phyloP scores from a whole-genome alignment of 2,888 invertebrate genomes.

The Autographa gamma region DNA sequence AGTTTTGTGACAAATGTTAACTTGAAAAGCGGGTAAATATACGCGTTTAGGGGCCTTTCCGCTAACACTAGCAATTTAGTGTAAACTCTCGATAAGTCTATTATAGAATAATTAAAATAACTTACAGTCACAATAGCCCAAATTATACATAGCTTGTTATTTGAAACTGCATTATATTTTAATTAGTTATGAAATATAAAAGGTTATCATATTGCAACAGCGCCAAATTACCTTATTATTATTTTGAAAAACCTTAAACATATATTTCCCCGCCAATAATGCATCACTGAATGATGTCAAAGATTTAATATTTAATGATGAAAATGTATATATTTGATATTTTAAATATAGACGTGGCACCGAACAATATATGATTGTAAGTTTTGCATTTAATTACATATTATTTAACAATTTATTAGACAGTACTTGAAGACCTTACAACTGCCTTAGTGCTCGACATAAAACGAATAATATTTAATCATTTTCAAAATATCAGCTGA shows the following conservation, averaged over 20 bases:
- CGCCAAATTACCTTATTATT: conserved; percentile 40
- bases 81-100: conserved; percentile 26
- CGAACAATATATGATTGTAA: conserved; percentile 48
- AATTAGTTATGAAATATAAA: conserved; percentile 1
- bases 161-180: neutral
- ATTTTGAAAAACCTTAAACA: conserved; percentile 29
- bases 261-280: conserved; percentile 52
- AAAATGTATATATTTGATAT: conserved; percentile 66
- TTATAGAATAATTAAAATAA: conserved; percentile 41
- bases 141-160: conserved; percentile 18
- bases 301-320: conserved; percentile 57
- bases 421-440: neutral
- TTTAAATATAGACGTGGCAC: conserved; percentile 57
- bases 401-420: neutral
- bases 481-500: too few species aligned
- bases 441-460: neutral
- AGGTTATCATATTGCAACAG: conserved; percentile 37
- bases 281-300: conserved; percentile 60
- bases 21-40: conserved; percentile 30
- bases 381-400: conserved; percentile 51
- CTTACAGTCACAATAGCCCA: conserved; percentile 41
- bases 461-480: too few species aligned
- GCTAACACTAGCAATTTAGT: conserved; percentile 47
- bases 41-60: conserved; percentile 54
- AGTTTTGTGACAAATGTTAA: neutral